phyloP scores from a whole-genome alignment of 2,888 invertebrate genomes.

The Drosophila dives region DNA sequence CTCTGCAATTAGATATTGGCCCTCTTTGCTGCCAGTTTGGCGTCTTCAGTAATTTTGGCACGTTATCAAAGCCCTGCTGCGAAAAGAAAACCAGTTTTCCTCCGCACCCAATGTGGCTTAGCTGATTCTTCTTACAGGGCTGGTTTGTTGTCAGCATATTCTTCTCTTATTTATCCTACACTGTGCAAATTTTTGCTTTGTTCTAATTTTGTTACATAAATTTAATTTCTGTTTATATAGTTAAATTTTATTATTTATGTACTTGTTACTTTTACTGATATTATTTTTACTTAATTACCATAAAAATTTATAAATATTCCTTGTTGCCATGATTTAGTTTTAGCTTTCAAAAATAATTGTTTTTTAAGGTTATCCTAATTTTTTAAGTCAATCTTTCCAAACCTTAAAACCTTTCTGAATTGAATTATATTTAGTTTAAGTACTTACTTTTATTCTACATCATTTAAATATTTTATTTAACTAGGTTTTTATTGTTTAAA shows the following conservation, averaged over 20 bases:
- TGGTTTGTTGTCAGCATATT: slow-evolving; percentile 6
- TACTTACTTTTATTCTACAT: too few relatives aligned
- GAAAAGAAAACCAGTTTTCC: slow-evolving; percentile 60
- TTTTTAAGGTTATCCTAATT: background rate
- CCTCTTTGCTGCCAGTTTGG: slow-evolving; percentile 28
- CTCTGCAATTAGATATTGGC: slow-evolving; percentile 57
- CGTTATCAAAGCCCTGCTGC: slow-evolving; percentile 43
- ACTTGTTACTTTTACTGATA: too few relatives aligned
- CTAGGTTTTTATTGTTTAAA: too few relatives aligned
- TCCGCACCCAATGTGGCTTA: slow-evolving; percentile 25
- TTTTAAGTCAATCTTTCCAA: too few relatives aligned
- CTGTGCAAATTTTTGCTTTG: background rate
- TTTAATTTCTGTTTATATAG: background rate
- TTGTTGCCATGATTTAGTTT: background rate
- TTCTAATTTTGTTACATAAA: background rate
- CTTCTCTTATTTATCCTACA: slow-evolving; percentile 11
- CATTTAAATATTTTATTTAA: too few relatives aligned
- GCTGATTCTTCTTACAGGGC: slow-evolving; percentile 8
- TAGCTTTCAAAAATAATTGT: background rate
- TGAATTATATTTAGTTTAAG: too few relatives aligned
- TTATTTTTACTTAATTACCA: too few relatives aligned
- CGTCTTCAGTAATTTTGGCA: slow-evolving; percentile 60
- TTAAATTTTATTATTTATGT: background rate
- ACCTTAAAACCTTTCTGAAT: too few relatives aligned
- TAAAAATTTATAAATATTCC: too few relatives aligned